Percentiles rank a stretch among this genome's conserved stretches.
These are phyloP conservation scores for Drosophila kikkawai DNA, from an alignment of 1,140 invertebrate species.

Conservation along the genomic window DNA sequence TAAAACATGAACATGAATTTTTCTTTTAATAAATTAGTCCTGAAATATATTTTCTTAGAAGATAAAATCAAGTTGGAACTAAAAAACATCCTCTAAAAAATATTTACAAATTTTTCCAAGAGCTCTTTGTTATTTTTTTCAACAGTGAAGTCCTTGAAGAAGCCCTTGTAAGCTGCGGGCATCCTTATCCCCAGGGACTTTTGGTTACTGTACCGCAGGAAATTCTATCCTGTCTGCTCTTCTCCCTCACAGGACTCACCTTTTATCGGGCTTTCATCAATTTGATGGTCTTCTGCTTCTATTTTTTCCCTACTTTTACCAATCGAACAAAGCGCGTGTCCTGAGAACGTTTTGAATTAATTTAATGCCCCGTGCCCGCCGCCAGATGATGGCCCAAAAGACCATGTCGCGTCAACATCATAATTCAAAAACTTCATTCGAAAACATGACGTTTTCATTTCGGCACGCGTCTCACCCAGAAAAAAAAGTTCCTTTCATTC, in stretches of 20 bases:
- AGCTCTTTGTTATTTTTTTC: slow-evolving; percentile 1
- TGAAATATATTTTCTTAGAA: neutral
- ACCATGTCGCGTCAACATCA: slow-evolving; percentile 69
- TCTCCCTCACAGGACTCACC: slow-evolving; percentile 40
- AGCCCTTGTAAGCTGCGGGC: slow-evolving; percentile 48
- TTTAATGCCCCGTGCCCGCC: slow-evolving; percentile 71
- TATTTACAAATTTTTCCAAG: neutral
- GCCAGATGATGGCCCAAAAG: slow-evolving; percentile 67
- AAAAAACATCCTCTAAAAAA: neutral
- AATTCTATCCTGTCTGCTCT: slow-evolving; percentile 16
- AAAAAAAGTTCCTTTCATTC: slow-evolving; percentile 35
- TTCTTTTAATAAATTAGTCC: no score
- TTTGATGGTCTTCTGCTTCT: slow-evolving; percentile 43
- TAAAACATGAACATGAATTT: no score
- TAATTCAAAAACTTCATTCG: slow-evolving; percentile 83
- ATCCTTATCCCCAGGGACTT: slow-evolving; percentile 69
- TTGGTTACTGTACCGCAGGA: slow-evolving; percentile 59
- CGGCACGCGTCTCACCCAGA: slow-evolving; percentile 62
- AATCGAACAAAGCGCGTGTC: slow-evolving; percentile 79
- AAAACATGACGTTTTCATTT: slow-evolving; percentile 83
- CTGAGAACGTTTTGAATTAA: slow-evolving; percentile 79
- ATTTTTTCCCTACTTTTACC: slow-evolving; percentile 68
- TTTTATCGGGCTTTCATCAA: slow-evolving; percentile 79
- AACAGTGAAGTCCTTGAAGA: slow-evolving; percentile 17
- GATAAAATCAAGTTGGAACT: no score